phyloP scores from a whole-genome alignment of 2,888 invertebrate species.

The Eupithecia insigniata region DNA sequence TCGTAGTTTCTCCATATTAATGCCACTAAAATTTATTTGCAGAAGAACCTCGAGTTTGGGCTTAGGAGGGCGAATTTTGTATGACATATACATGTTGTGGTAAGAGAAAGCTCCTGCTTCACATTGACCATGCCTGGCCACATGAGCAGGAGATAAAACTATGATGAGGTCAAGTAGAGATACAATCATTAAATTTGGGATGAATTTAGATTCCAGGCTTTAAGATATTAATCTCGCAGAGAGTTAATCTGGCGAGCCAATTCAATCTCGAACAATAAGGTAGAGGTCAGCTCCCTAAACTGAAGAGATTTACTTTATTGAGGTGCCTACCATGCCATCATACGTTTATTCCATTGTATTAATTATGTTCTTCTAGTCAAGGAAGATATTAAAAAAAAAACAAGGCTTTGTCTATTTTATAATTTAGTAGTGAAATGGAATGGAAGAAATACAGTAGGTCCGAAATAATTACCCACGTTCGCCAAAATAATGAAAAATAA shows the following conservation, averaged over 20 bases:
- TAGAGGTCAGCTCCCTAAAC: not conserved
- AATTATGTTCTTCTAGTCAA: not conserved
- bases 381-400: not conserved
- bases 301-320: slow-evolving; percentile 5
- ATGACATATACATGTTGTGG: no score
- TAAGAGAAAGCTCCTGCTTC: no score
- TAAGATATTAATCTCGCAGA: slow-evolving; percentile 1
- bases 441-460: not conserved
- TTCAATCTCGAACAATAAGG: slow-evolving; percentile 7
- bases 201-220: not conserved
- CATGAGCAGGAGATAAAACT: no score
- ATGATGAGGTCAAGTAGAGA: no score
- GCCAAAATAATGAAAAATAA: not conserved
- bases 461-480: not conserved
- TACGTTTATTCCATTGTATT: not conserved
- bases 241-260: slow-evolving; percentile 2
- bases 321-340: not conserved
- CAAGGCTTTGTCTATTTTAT: not conserved
- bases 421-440: not conserved
- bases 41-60: no score
- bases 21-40: no score
- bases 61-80: no score
- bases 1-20: no score
- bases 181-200: no score
- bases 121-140: no score